Percentiles rank a stretch among this genome's conserved stretches.
Evolutionary conservation across 2,888 invertebrate genomes (phyloP).

Genomic region (Eustalomyia histrio): DNA sequence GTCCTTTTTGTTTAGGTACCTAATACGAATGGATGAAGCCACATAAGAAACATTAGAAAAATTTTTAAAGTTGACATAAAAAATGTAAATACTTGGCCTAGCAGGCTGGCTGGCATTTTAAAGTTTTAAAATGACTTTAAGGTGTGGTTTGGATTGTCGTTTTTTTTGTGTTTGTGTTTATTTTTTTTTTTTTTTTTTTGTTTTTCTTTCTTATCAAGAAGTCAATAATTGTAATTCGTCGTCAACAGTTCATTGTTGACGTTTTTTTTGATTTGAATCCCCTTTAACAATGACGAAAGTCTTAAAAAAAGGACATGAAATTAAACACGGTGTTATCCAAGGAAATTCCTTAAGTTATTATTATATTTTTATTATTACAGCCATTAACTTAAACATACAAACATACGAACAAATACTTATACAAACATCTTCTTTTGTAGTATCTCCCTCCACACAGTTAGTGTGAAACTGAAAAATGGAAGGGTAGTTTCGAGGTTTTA

Average conservation of each 20-base stretch:
- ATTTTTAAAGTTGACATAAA: neutral
- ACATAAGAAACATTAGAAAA: constrained; percentile 1
- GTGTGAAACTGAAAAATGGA: neutral
- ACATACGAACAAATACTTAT: neutral
- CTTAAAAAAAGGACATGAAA: constrained; percentile 28
- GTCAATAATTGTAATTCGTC: constrained; percentile 55
- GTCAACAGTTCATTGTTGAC: constrained; percentile 48
- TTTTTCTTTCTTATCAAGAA: constrained; percentile 23
- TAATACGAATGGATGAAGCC: neutral
- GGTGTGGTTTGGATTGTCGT: constrained; percentile 22
- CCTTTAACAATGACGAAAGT: constrained; percentile 3
- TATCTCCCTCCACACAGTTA: constrained; percentile 2
- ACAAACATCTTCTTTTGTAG: constrained; percentile 39
- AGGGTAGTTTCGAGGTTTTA: constrained; percentile 35
- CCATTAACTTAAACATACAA: constrained; percentile 38
- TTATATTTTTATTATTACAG: constrained; percentile 37
- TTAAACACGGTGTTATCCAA: constrained; percentile 34
- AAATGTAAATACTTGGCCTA: neutral
- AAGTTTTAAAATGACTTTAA: constrained; percentile 18
- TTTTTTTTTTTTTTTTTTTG: too few species aligned
- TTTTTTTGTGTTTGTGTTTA: too few species aligned
- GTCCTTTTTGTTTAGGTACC: constrained; percentile 9
- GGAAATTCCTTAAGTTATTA: constrained; percentile 35
- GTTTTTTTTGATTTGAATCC: constrained; percentile 23
- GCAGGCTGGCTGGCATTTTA: neutral